Percentiles rank a stretch among this genome's conserved stretches.
Evolutionary conservation across 2,888 invertebrate genomes (phyloP).

Genomic region (Trichogramma evanescens): DNA sequence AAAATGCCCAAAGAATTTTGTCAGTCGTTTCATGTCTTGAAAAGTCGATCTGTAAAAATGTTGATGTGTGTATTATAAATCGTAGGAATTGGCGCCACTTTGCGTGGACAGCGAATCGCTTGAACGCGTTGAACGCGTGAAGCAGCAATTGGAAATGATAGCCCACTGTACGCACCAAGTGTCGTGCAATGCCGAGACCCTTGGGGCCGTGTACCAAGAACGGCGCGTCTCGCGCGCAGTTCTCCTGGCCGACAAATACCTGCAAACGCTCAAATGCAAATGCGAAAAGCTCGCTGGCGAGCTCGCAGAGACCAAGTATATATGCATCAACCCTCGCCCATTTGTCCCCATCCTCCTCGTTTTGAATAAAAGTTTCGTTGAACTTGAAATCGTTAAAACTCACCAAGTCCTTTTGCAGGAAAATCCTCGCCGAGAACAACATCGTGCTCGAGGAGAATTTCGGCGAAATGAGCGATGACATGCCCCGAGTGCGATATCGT

Average conservation of each 20-base stretch:
- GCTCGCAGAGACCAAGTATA: conserved; percentile 41
- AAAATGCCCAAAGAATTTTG: neutral
- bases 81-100: conserved; percentile 37
- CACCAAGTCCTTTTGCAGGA: conserved; percentile 29
- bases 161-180: conserved; percentile 37
- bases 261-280: conserved; percentile 35
- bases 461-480: conserved; percentile 38
- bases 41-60: conserved; percentile 6
- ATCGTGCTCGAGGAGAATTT: conserved; percentile 40
- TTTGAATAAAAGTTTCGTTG: neutral
- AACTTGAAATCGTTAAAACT: neutral
- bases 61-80: conserved; percentile 18
- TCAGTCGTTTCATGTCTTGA: neutral
- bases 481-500: conserved; percentile 39
- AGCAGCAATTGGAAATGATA: conserved; percentile 40
- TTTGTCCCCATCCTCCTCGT: neutral
- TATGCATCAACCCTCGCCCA: neutral
- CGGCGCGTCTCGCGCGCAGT: conserved; percentile 38
- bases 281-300: conserved; percentile 39
- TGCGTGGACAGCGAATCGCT: conserved; percentile 43
- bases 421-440: conserved; percentile 40
- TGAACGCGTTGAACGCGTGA: conserved; percentile 39
- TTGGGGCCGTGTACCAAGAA: conserved; percentile 43
- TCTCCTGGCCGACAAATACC: conserved; percentile 38
- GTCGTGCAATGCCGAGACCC: conserved; percentile 40